Conservation (phyloP, 2,113 vertebrate genomes). For the Astur gentilis region DNA sequence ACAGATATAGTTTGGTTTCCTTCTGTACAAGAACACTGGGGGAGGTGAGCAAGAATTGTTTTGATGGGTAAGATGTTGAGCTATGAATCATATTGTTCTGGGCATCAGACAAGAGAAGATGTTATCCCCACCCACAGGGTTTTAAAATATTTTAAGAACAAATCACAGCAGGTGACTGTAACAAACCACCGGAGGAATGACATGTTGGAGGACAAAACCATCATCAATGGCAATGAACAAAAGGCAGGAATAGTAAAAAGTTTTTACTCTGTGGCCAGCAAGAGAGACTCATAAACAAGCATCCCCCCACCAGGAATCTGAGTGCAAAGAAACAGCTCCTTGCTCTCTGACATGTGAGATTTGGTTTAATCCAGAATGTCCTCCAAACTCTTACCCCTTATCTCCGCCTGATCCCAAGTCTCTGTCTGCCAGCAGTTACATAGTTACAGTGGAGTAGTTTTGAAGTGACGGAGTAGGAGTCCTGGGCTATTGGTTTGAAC, state of each 20-base stretch:
- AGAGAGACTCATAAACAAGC: neutral
- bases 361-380: neutral
- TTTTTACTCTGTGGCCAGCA: neutral
- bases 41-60: neutral
- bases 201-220: neutral
- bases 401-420: neutral
- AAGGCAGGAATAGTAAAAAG: neutral
- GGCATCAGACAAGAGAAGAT: neutral
- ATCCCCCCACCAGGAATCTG: neutral
- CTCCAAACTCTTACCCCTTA: neutral
- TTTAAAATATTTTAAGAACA: slow-evolving; percentile 28
- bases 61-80: neutral
- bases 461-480: neutral
- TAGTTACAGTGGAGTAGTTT: neutral
- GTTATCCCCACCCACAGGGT: neutral
- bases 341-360: neutral
- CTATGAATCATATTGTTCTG: neutral
- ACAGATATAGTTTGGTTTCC: neutral
- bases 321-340: neutral
- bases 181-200: neutral
- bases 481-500: neutral
- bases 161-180: slow-evolving; percentile 9
- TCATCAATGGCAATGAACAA: neutral
- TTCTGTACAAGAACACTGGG: neutral
- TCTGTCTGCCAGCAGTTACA: neutral